Conservation (phyloP, 2,113 vertebrate genomes). For the Serinus canaria region DNA sequence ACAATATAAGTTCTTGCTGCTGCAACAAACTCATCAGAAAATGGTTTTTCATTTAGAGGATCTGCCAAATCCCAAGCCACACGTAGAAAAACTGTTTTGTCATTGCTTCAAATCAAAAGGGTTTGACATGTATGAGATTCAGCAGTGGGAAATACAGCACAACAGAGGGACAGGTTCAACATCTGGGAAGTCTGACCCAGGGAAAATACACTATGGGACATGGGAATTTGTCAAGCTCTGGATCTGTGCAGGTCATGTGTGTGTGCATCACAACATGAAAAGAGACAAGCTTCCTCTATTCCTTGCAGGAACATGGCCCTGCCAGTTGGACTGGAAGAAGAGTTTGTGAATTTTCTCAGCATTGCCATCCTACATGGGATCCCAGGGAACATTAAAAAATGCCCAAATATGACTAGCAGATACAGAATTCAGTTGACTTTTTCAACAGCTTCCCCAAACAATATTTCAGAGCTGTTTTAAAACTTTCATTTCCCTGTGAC, state of each 20-base stretch:
- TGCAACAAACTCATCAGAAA: not conserved
- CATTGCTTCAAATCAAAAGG: fast-evolving
- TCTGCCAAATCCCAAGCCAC: not conserved
- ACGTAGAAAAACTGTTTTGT: not conserved
- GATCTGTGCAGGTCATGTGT: too few relatives aligned
- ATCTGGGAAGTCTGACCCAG: not conserved
- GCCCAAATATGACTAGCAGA: not conserved
- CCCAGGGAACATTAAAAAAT: not conserved
- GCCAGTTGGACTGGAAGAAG: not conserved
- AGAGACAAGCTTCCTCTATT: not conserved
- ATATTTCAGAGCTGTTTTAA: not conserved
- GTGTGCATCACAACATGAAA: not conserved
- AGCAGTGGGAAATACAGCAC: not conserved
- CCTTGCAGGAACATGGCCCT: not conserved
- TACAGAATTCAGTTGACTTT: not conserved
- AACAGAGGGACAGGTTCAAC: not conserved
- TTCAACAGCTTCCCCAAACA: not conserved
- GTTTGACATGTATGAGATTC: not conserved
- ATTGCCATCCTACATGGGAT: not conserved
- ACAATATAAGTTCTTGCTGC: not conserved
- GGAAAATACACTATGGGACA: not conserved
- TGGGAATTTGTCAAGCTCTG: not conserved
- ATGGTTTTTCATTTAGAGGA: not conserved
- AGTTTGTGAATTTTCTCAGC: not conserved
- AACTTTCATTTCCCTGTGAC: not conserved